A percentile compares a stretch with the other conserved stretches of the same genome.
Evolutionary conservation across 2,113 vertebrate species (phyloP).

Genomic region (Tyrannus savana): DNA sequence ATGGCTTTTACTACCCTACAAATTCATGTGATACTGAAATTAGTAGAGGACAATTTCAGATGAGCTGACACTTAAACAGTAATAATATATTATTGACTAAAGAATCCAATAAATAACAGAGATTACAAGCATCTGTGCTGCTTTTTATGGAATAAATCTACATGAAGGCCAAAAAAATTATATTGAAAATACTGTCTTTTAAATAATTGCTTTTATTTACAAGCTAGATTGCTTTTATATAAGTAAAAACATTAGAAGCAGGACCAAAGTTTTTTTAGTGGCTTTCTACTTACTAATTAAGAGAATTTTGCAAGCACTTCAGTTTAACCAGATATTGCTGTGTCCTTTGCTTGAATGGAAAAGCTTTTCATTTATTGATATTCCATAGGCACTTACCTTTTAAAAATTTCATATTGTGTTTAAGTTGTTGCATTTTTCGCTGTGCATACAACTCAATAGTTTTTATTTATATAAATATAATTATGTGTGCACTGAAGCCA

Average conservation of each 20-base stretch:
- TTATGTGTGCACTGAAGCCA: neutral
- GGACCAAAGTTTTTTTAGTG: neutral
- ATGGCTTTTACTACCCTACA: neutral
- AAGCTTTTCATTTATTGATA: neutral
- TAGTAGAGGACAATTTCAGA: neutral
- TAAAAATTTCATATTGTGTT: neutral
- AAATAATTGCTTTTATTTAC: neutral
- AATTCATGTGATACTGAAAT: neutral
- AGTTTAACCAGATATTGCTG: neutral
- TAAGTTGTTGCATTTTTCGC: neutral
- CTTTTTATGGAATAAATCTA: neutral
- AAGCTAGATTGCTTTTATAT: neutral
- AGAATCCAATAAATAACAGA: neutral
- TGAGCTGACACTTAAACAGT: neutral
- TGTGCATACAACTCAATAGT: neutral
- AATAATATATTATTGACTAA: neutral
- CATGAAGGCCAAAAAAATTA: neutral
- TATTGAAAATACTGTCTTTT: neutral
- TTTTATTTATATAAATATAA: conserved; percentile 10
- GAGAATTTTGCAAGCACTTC: neutral
- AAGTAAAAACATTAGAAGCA: neutral
- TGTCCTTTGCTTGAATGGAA: neutral
- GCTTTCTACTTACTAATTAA: neutral
- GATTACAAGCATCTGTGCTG: neutral
- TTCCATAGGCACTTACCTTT: neutral